A percentile compares a stretch with the other conserved stretches of the same genome.
These are phyloP conservation scores for Melanerpes aurifrons DNA, from an alignment of 2,113 vertebrate species.

Conservation along the genomic window DNA sequence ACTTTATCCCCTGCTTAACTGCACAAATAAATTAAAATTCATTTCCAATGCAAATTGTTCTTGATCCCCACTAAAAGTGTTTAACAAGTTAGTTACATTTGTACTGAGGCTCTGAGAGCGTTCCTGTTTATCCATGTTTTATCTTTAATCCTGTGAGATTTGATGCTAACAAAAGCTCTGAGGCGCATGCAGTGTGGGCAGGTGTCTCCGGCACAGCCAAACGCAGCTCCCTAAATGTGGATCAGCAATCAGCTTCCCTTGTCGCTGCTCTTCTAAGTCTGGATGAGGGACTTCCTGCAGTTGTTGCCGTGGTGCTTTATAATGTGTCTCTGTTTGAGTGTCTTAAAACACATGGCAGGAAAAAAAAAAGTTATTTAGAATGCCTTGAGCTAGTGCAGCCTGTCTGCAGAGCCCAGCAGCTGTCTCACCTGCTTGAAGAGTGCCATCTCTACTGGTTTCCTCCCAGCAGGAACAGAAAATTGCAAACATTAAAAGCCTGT, in stretches of 20 bases:
- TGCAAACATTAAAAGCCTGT: constrained; percentile 8
- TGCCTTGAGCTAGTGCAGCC: constrained; percentile 24
- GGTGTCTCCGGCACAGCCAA: background rate
- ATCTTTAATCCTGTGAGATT: background rate
- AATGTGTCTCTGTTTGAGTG: background rate
- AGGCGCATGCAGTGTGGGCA: background rate
- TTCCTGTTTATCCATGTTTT: constrained; percentile 1
- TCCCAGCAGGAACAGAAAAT: constrained; percentile 32
- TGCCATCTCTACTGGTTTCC: constrained; percentile 16
- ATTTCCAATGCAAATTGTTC: constrained; percentile 49
- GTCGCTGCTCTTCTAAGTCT: constrained; percentile 5
- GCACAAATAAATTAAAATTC: constrained; percentile 13
- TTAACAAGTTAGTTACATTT: constrained; percentile 24
- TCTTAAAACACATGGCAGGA: constrained; percentile 36
- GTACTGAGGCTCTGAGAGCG: background rate
- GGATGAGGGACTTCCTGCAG: background rate
- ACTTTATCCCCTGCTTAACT: constrained; percentile 16
- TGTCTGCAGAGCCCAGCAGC: background rate
- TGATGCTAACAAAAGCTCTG: background rate
- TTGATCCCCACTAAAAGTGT: background rate
- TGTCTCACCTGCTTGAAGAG: constrained; percentile 1
- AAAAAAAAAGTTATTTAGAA: background rate
- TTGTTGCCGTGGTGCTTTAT: background rate
- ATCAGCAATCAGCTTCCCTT: constrained; percentile 16
- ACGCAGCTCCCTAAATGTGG: background rate